These are phyloP conservation scores for Lycocerus yunnanus DNA, from an alignment of 2,888 invertebrate species.

Conservation along the genomic window DNA sequence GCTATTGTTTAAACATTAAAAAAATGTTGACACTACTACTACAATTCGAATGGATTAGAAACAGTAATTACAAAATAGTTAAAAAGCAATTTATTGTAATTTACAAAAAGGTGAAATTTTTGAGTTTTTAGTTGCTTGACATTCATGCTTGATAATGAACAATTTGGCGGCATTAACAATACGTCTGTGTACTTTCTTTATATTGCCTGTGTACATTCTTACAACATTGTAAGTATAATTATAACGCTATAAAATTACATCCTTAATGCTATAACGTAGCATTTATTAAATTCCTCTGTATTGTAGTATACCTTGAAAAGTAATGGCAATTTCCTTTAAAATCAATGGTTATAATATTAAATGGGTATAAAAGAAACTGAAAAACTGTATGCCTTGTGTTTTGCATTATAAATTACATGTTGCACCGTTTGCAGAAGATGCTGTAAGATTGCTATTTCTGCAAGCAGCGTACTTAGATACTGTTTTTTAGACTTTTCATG, in stretches of 20 bases:
- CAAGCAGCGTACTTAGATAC: too few relatives aligned
- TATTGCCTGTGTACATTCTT: background rate
- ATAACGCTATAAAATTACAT: background rate
- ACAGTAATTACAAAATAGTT: background rate
- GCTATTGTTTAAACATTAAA: background rate
- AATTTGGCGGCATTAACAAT: background rate
- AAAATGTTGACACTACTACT: background rate
- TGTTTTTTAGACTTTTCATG: too few relatives aligned
- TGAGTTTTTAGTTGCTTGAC: background rate
- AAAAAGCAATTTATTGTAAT: background rate
- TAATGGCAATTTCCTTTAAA: background rate
- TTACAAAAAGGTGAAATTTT: background rate
- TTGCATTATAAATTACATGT: too few relatives aligned
- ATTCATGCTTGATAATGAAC: background rate
- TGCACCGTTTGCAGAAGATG: too few relatives aligned
- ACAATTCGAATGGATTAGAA: background rate
- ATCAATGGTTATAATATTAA: background rate
- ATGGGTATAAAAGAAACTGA: too few relatives aligned
- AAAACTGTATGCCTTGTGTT: too few relatives aligned
- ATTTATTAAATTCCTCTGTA: constrained; percentile 1
- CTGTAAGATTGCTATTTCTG: too few relatives aligned
- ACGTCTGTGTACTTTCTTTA: background rate
- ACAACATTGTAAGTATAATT: background rate
- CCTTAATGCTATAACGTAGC: background rate
- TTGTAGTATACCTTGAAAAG: constrained; percentile 1